Conservation (phyloP, 1,140 invertebrate genomes). For the Drosophila melanogaster region Release_6_plus_ISO1_MT NC_004354.4:17129001-17129500, state of each 20-base stretch:
- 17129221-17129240: conserved; percentile 78
- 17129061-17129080: neutral
- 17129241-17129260: conserved; percentile 42
- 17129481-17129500: neutral
- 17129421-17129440: neutral
- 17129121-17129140: neutral
- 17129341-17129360: conserved; percentile 40
- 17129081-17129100: neutral
- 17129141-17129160: conserved; percentile 91
- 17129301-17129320: neutral
- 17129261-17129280: conserved; percentile 17
- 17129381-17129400: conserved; percentile 17
- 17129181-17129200: conserved; percentile 93
- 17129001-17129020: neutral
- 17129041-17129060: neutral
- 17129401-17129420: conserved; percentile 35
- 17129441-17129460: no score
- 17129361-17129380: conserved; percentile 66
- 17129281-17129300: conserved; percentile 61
- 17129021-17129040: neutral
- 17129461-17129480: neutral
- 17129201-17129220: conserved; percentile 94
- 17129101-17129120: neutral
- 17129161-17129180: conserved; percentile 95
- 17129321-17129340: conserved; percentile 17